phyloP scores from a whole-genome alignment of 2,888 invertebrate species.

The Oxytorus armatus region DNA sequence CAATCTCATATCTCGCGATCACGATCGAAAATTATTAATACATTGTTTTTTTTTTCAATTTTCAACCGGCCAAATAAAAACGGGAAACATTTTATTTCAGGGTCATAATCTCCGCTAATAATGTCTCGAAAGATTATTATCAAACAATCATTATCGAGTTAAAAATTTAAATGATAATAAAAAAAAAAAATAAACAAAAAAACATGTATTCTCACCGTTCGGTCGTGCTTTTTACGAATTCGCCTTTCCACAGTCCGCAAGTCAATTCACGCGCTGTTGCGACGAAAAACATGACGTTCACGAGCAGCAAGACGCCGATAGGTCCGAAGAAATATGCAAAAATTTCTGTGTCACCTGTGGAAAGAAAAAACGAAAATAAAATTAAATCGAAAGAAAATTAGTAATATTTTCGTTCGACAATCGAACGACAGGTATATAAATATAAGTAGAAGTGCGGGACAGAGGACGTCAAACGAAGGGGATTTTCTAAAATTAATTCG shows the following conservation, averaged over 20 bases:
- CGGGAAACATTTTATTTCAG: no score
- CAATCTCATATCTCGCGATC: conserved; percentile 5
- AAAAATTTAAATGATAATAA: neutral
- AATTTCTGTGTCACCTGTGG: conserved; percentile 91
- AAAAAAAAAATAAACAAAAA: no score
- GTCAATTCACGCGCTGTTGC: conserved; percentile 94
- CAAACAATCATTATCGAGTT: neutral
- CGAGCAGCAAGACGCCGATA: conserved; percentile 90
- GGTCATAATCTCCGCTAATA: no score
- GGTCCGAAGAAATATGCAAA: conserved; percentile 95
- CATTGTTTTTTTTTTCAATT: neutral
- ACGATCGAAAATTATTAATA: neutral
- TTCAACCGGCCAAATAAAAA: no score
- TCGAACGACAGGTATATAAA: conserved; percentile 1
- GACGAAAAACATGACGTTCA: conserved; percentile 92
- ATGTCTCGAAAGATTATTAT: no score
- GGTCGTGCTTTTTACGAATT: conserved; percentile 93
- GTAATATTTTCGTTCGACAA: neutral
- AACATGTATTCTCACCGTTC: conserved; percentile 90
- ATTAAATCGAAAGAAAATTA: conserved; percentile 1
- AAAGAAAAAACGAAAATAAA: no score
- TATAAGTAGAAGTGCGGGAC: conserved; percentile 9
- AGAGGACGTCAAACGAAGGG: no score
- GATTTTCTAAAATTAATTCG: conserved; percentile 68
- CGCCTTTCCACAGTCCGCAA: conserved; percentile 94